Percentiles rank a stretch among this genome's conserved stretches.
phyloP scores from a whole-genome alignment of 2,797 vertebrate genomes.

The Octomys mimax region DNA sequence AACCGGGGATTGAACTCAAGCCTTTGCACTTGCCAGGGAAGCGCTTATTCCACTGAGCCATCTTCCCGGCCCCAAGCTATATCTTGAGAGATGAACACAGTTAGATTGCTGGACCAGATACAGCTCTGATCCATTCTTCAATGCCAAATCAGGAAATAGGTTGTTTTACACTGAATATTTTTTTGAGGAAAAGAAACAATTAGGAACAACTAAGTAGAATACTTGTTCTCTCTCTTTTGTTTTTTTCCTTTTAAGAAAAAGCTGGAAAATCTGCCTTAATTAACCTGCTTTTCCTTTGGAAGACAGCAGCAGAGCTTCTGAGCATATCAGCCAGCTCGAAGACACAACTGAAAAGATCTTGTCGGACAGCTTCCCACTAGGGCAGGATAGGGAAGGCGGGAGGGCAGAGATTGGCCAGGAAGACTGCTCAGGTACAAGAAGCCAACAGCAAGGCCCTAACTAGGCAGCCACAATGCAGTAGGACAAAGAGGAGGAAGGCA shows the following conservation, averaged over 20 bases:
- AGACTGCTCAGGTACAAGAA: slow-evolving; percentile 50
- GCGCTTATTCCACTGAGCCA: too few relatives aligned
- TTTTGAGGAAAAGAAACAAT: slow-evolving; percentile 67
- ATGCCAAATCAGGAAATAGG: slow-evolving; percentile 17
- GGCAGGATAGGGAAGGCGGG: slow-evolving; percentile 43
- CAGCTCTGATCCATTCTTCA: background rate
- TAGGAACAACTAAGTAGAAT: slow-evolving; percentile 70
- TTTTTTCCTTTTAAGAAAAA: slow-evolving; percentile 84
- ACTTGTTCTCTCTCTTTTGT: slow-evolving; percentile 73
- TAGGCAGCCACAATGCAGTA: slow-evolving; percentile 73
- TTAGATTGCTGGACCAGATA: background rate
- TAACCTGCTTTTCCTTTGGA: slow-evolving; percentile 84
- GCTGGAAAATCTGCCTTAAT: slow-evolving; percentile 82
- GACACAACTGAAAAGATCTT: slow-evolving; percentile 74
- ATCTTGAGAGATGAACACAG: background rate
- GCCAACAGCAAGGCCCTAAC: slow-evolving; percentile 80
- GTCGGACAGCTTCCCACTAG: slow-evolving; percentile 74
- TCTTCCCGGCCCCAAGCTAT: too few relatives aligned
- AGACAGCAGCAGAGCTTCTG: slow-evolving; percentile 78
- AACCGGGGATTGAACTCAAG: too few relatives aligned
- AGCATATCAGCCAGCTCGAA: slow-evolving; percentile 74
- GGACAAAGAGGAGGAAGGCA: slow-evolving; percentile 58
- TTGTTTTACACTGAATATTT: slow-evolving; percentile 49
- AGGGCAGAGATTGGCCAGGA: slow-evolving; percentile 75
- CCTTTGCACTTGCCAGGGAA: too few relatives aligned